Evolutionary conservation across 2,888 invertebrate species (phyloP).

Genomic region (Aphidoletes aphidimyza): DNA sequence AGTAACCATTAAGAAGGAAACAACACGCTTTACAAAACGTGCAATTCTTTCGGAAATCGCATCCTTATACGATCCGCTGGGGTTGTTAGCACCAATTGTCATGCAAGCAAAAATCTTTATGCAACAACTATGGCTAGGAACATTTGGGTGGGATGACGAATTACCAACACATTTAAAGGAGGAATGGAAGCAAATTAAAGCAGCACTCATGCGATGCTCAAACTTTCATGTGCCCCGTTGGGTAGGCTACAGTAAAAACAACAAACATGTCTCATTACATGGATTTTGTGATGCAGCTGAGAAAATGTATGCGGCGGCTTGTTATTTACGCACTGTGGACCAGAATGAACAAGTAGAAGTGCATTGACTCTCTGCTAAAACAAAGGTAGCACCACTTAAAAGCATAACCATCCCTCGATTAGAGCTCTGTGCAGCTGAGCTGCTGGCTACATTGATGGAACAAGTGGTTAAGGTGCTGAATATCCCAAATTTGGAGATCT

Average conservation of each 20-base stretch:
- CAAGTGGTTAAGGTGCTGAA: neutral
- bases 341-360: neutral
- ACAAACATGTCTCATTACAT: slow-evolving; percentile 54
- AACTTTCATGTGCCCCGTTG: neutral
- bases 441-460: neutral
- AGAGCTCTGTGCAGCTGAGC: slow-evolving; percentile 57
- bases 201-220: neutral
- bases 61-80: slow-evolving; percentile 57
- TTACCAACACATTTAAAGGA: neutral
- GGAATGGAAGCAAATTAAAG: neutral
- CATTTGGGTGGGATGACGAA: neutral
- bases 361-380: slow-evolving; percentile 55
- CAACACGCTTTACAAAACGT: slow-evolving; percentile 54
- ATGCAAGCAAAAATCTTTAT: slow-evolving; percentile 57
- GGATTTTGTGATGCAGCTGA: slow-evolving; percentile 57
- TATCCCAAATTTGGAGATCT: neutral
- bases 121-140: slow-evolving; percentile 56
- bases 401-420: slow-evolving; percentile 60
- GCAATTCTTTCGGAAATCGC: slow-evolving; percentile 56
- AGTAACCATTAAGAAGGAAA: neutral
- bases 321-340: slow-evolving; percentile 54
- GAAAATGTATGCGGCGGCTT: slow-evolving; percentile 54
- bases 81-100: slow-evolving; percentile 56
- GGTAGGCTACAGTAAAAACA: neutral
- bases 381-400: slow-evolving; percentile 56